phyloP scores from a whole-genome alignment of 2,888 invertebrate genomes.

The Cabera pusaria region DNA sequence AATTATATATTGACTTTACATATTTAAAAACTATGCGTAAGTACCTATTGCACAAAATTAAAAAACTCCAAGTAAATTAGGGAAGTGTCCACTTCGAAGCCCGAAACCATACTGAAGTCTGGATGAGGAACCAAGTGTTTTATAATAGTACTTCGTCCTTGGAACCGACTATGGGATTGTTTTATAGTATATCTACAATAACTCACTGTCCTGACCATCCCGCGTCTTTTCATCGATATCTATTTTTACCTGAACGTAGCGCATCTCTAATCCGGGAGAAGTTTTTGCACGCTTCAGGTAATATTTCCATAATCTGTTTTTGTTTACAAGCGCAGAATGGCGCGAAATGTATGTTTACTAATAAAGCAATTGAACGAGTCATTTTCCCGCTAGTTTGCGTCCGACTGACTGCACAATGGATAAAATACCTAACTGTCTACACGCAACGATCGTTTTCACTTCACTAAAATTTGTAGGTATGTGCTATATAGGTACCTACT shows the following conservation, averaged over 20 bases:
- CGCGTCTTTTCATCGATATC: constrained; percentile 37
- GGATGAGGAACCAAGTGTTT: constrained; percentile 69
- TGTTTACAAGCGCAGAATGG: constrained; percentile 71
- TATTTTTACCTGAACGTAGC: constrained; percentile 43
- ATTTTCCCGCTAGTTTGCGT: constrained; percentile 57
- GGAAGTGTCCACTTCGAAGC: constrained; percentile 66
- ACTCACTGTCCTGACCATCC: constrained; percentile 51
- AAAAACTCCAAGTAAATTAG: constrained; percentile 32
- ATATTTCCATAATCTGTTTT: constrained; percentile 60
- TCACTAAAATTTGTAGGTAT: constrained; percentile 2
- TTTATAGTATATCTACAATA: constrained; percentile 56
- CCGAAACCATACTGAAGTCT: constrained; percentile 76
- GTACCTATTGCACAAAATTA: constrained; percentile 34
- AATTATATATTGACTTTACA: constrained; percentile 21
- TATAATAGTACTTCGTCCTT: constrained; percentile 76
- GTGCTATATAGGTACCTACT: too few relatives aligned
- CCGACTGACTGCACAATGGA: constrained; percentile 25
- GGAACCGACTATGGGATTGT: constrained; percentile 41
- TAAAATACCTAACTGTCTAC: constrained; percentile 28
- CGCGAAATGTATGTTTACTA: constrained; percentile 77
- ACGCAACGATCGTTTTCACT: constrained; percentile 6
- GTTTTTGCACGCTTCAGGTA: constrained; percentile 55
- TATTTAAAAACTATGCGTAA: constrained; percentile 77
- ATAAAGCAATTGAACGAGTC: constrained; percentile 53
- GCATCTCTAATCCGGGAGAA: constrained; percentile 44